Base-by-base conservation (phyloP, 1,140 invertebrate species). In the Pachyrhynchus sulphureomaculatus region DNA sequence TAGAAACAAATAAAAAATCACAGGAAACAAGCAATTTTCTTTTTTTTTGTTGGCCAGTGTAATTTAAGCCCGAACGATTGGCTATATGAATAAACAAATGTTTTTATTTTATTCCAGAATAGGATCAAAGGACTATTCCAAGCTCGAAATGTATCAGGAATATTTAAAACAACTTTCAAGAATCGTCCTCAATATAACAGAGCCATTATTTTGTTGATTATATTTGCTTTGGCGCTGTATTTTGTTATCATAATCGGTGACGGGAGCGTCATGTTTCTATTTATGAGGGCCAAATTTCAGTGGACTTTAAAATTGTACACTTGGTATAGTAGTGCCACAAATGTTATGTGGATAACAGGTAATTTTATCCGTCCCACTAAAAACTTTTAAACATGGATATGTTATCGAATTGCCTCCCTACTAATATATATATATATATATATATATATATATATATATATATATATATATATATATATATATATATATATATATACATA, bases 231-330 rank as follows among this genome's bases (percentile, higher is more conserved):
- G 64, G 78, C 80, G 1, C 15, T 62, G 23, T 58, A 87, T 1
- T 78, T 77, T 4, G 77, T 86, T 37, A 80, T 87, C 51, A 74
- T 82, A 3, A 65, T 81, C 0, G 80, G 84, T 61, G 85, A 84
- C 9, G 70, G 81, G 15, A 59, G 57, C 24, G 76, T 88, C 6
- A 80, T 79, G 54, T 89, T 83, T 70, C 63, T 88, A 53, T 89
- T 86, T 67, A 73, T 82, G 5, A 84, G 83, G 45, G 79, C 84
- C 18, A 83, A 84, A 69, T 81, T 90, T 18, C 78, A 82, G 17
- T 90, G 88, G 88, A 77, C 81, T 17, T 75, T 88, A 44, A 68
- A 80, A 34, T 76, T 86, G 34, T 88, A 81, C 60, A 84, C 81
- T 0, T 75, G 79, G 45, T 87, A 76, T 65, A 80, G 77, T 21